Base-by-base conservation (phyloP, 2,888 invertebrate species). In the Meghimatium bilineatum region DNA sequence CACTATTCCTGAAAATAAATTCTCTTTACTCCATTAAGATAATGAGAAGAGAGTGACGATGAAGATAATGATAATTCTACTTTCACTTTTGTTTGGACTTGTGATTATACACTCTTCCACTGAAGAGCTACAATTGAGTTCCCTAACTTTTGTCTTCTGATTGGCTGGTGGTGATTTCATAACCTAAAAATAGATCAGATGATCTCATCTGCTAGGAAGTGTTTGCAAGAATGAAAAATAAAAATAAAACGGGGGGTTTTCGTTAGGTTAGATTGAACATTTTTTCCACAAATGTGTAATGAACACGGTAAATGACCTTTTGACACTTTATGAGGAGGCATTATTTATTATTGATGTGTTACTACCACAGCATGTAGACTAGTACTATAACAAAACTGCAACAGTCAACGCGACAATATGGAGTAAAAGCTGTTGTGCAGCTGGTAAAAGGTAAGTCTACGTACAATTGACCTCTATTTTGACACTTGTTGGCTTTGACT, bases 161-260 rank as follows among this genome's bases (percentile, higher is more conserved):
- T 82, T 82, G 74, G 82, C 36, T 49, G 20, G n/a, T 52, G n/a
- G 52, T 82, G 82, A 82, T 82, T 66, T 82, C 82, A 82, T 82
- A 32, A n/a, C 23, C 26, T n/a, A 82, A 67, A 82, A 82, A 82
- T 82, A 82, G 75, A 66, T 49, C 17, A 20, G 82, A 75, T 82
- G 82, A 82, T 75, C 82, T 82, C 82, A 82, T 82, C 75, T 14
- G 60, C n/a, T 20, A 82, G 82, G 82, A 82, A 82, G 75, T 75
- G 23, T 80, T 75, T 49, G n/a, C 23, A 49, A 14, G 10, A 56
- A 26, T 60, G 60, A 56, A 56, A 74, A 32, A 32, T 52, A 49
- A 71, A 80, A 80, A 72, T 17, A 72, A 72, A 72, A 44, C 72
- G 44, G 38, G 44, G 38, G 79, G 60, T 26, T 34, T 38, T 78